Evolutionary conservation across 2,797 vertebrate genomes (phyloP).

Genomic region (Lithobates pipiens): DNA sequence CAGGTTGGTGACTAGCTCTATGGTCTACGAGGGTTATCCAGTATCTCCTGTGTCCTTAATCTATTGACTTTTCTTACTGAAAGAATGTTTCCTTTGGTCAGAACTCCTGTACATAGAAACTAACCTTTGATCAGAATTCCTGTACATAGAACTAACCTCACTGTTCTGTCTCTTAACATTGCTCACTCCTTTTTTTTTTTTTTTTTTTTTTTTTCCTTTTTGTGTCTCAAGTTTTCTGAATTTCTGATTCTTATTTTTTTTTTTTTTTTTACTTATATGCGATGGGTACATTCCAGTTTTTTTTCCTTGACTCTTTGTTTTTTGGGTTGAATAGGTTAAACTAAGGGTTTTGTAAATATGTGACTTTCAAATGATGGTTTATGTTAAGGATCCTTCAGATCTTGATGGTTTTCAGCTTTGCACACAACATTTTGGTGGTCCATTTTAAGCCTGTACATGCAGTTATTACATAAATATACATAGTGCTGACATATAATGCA

Average conservation of each 20-base stretch:
- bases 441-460: no score
- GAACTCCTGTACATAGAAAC: conserved; percentile 42
- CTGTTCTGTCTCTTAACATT: conserved; percentile 13
- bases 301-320: not conserved
- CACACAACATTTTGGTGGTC: no score
- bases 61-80: conserved; percentile 58
- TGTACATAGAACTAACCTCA: conserved; percentile 45
- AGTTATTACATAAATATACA: no score
- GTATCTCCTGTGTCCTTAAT: conserved; percentile 56
- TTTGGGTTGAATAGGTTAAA: not conserved
- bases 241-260: not conserved
- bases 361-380: not conserved
- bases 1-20: conserved; percentile 74
- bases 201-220: conserved; percentile 1
- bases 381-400: not conserved
- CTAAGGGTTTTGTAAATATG: not conserved
- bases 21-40: conserved; percentile 52
- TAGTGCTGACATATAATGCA: no score
- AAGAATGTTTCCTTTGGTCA: conserved; percentile 49
- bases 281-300: conserved; percentile 4
- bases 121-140: conserved; percentile 42
- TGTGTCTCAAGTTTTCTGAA: conserved; percentile 3
- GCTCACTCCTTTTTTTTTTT: conserved; percentile 5
- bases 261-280: not conserved
- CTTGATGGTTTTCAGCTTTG: not conserved